Percentiles rank a stretch among this genome's conserved stretches.
phyloP scores from a whole-genome alignment of 2,113 vertebrate genomes.

The Zosterops japonicus region DNA sequence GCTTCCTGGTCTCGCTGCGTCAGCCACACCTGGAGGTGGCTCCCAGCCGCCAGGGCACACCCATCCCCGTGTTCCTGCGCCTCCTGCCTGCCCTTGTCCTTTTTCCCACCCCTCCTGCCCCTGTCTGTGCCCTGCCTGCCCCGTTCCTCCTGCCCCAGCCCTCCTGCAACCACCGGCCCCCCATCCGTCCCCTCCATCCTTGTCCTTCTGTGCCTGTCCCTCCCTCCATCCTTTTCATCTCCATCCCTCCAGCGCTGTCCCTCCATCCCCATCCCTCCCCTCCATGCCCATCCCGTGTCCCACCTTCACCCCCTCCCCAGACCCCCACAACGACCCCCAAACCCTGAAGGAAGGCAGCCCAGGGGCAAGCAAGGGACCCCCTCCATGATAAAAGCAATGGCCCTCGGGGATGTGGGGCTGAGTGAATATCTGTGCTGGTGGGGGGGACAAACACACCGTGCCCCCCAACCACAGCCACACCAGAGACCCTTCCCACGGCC shows the following conservation, averaged over 20 bases:
- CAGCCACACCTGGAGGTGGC: not conserved
- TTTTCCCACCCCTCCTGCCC: not conserved
- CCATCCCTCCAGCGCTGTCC: not conserved
- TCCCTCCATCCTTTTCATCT: not conserved
- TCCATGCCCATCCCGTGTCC: not conserved
- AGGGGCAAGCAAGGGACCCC: not conserved
- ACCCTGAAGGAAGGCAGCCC: rapidly evolving
- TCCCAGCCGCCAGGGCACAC: not conserved
- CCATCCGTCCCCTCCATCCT: not conserved
- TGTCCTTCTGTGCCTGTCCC: not conserved
- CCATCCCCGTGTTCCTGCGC: not conserved
- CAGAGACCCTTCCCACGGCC: not conserved
- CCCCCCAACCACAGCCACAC: not conserved
- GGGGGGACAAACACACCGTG: rapidly evolving
- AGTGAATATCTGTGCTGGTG: rapidly evolving
- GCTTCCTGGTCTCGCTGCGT: not conserved
- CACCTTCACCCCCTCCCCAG: not conserved
- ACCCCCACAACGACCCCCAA: not conserved
- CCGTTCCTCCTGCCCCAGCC: not conserved
- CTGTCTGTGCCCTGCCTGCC: not conserved
- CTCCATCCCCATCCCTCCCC: not conserved
- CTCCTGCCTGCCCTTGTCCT: not conserved
- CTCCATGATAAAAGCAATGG: too few relatives aligned
- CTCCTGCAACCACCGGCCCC: not conserved
- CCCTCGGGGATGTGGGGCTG: not conserved